Evolutionary conservation across 1,140 invertebrate genomes (phyloP), one percentile per base, ranked within the genome.

Genomic region (Aphelinus certus): DNA sequence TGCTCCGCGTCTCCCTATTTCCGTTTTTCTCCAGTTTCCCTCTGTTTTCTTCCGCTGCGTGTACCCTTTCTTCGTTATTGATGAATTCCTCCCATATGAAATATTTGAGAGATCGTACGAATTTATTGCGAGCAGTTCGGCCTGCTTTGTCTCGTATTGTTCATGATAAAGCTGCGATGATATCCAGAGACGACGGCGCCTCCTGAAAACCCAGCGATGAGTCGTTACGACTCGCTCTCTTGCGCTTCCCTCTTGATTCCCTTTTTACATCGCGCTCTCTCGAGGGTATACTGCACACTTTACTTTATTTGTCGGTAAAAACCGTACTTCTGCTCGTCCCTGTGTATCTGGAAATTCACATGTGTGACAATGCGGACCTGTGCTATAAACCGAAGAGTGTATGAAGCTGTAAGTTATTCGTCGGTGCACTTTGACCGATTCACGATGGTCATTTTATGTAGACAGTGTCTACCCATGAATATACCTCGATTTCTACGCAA

Each of bases 1-100:
- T 60, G 53, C 64, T 64, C 26, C 26, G 26, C 26, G 70, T 73
- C 64, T 66, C 64, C 46, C 53, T 3, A 53, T 58, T 68, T 67
- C 55, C 64, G 56, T 56, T 71, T 58, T 49, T 55, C 55, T 70
- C 56, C 42, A 64, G 60, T 49, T 76, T 61, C 43, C 61, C 48
- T 65, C 60, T 72, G n/a, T 57, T 56, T 57, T 66, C 56, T 3
- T 46, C 57, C 47, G 43, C 51, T 10, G 47, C 63, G 61, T 10
- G 73, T 61, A 77, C 75, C 69, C 10, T 69, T 65, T 64, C 67
- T 67, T 69, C 71, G 81, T 87, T 88, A 87, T 88, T 87, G 87
- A 88, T 87, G 87, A 86, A 88, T 88, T 87, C 84, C 83, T 84
- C 86, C 86, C 83, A 87, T 88, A 87, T 88, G 86, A 87, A 87